Evolutionary conservation across 2,888 invertebrate species (phyloP), one percentile per base, ranked within the genome.

Genomic region (Chymomyza amoena): DNA sequence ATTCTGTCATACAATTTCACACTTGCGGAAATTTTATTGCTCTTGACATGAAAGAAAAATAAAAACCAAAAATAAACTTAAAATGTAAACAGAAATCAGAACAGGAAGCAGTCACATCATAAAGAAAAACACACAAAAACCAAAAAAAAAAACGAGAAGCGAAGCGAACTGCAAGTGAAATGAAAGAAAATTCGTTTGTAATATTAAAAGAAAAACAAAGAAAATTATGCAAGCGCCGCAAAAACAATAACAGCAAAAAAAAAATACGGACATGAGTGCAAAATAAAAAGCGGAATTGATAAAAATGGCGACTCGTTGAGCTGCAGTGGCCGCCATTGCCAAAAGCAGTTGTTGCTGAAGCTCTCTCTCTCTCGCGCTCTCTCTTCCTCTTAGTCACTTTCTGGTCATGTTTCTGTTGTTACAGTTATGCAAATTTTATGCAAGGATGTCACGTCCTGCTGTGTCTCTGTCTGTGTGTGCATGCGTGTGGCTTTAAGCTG

Each of bases 371-470:
- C 13, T 18, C 28, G 15, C 57, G 59, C 28, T 28, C n/a, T 57
- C 57, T 6, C 20, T 25, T 7, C 28, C 57, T 6, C 20, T 25
- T 7, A 16, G 32, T 32, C 32, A 1, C 32, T 25, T 4, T 1
- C 25, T 25, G 25, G 4, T 4, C 2, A 25, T 6, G 32, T 32
- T 32, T 32, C 32, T 75, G 81, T 71, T 84, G 87, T 81, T 77
- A 84, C 85, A 87, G 84, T 84, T 84, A 84, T 84, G 84, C 83
- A 84, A 84, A 84, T 84, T 85, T 83, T 87, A 84, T 84, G 84
- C 87, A 84, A 84, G 81, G 83, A 84, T 84, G 84, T 85, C 84
- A 84, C 84, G 84, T 87, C 85, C 87, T 85, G 85, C 61, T 66
- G 66, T 39, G 39, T 39, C 20, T 64, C 28, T 51, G 45, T 2